Base-by-base conservation (phyloP, 2,888 invertebrate species). In the Drosophila pseudotalamancana region DNA sequence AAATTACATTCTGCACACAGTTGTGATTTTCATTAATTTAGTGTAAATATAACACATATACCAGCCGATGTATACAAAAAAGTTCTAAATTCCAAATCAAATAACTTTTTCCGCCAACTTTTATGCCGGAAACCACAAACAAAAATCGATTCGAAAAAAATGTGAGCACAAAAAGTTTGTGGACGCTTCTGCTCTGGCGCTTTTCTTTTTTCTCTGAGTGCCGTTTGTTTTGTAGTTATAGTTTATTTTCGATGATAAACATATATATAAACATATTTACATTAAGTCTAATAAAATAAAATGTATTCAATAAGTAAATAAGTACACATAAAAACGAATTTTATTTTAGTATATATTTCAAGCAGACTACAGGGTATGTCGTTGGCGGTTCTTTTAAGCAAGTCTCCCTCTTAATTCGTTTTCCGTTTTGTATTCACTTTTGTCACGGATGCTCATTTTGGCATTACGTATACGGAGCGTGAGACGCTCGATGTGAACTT, bases 1-100 rank as follows among this genome's bases (percentile, higher is more conserved):
- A 83, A 86, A 82, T 82, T 86, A 84, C 77, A 86, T 86, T 82
- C 72, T 64, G 80, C 77, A 70, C 80, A 72, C 84, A 80, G 81
- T 83, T 82, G 74, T 82, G 81, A 72, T 86, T 82, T 80, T 84
- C 77, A 84, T 86, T 82, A 82, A 82, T 83, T 82, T 86, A 74
- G 81, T 77, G 80, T 74, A 77, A 84, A 77, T 69, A 73, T 63
- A 71, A 81, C 65, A 81, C 56, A 78, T 57, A 51, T 55, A 69
- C 23, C 45, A 29, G 29, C 9, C 19, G 34, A 35, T 23, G 37
- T 31, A 50, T 65, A 62, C 35, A 46, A 56, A 50, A 69, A 73
- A 70, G 55, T 68, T 62, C 48, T 37, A 64, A 74, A 77, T 81
- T 74, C 62, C 72, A 77, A 82, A 84, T 86, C 87, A 82, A 82